These are phyloP conservation scores for Meghimatium bilineatum DNA, from an alignment of 2,888 invertebrate genomes.

Conservation along the genomic window DNA sequence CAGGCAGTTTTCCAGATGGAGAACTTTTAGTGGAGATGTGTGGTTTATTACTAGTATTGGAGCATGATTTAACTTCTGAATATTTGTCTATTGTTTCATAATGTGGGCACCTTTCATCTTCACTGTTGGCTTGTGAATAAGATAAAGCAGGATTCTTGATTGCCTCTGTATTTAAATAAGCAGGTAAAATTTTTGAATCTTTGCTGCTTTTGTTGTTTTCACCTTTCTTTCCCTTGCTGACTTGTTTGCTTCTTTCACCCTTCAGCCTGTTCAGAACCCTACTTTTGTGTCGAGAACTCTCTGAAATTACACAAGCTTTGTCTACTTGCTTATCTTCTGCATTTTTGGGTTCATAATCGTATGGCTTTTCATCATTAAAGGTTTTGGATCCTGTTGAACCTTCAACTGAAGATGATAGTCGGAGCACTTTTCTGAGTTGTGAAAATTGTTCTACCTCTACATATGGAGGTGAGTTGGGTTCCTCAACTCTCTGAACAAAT, in stretches of 20 bases:
- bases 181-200: neutral
- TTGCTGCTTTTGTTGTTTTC: neutral
- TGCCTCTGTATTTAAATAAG: neutral
- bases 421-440: neutral
- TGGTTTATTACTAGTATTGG: neutral
- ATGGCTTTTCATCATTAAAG: neutral
- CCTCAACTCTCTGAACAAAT: constrained; percentile 1
- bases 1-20: neutral
- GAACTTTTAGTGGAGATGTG: neutral
- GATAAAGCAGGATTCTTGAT: neutral
- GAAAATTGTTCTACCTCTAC: constrained; percentile 42
- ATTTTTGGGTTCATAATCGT: neutral
- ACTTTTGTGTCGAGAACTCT: neutral
- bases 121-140: neutral
- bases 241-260: neutral
- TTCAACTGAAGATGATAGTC: neutral
- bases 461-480: constrained; percentile 40
- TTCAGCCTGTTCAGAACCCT: neutral
- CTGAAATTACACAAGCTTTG: neutral
- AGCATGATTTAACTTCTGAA: neutral
- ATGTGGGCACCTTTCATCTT: constrained; percentile 2
- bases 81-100: constrained; percentile 34
- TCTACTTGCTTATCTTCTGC: neutral
- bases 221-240: neutral
- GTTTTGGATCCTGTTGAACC: neutral